Base-by-base conservation (phyloP, 2,888 invertebrate species). In the Watsonalla binaria region DNA sequence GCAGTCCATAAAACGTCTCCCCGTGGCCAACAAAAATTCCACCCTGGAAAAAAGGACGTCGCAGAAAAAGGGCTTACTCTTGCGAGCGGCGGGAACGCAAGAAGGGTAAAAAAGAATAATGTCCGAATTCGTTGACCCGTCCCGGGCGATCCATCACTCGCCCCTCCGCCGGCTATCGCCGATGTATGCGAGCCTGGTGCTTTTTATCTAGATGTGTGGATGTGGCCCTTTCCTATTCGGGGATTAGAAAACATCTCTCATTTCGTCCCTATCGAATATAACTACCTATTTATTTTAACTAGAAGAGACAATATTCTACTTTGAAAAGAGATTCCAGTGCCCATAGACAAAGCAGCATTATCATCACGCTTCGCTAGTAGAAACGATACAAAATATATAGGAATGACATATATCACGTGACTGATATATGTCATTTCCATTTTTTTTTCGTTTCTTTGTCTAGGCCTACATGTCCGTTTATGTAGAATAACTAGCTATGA, bases 101-200 rank as follows among this genome's bases (percentile, higher is more conserved):
- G 91, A 91, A 91, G 91, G 91, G 90, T 90, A 90, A 90, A 91
- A 91, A 91, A 91, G 91, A 91, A 90, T 90, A 91, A 91, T 91
- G 91, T 90, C 86, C 90, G 91, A 91, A 91, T 91, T 88, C 91
- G 91, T 91, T 91, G 91, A 91, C 91, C 91, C 91, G 90, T 91
- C 89, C 87, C 86, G 81, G 80, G 86, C 89, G 83, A 91, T 91
- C 91, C 91, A 91, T 91, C 91, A 91, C 90, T 86, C 86, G 76
- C 77, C 84, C 84, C 84, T 78, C 80, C 81, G 77, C 72, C 80
- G 79, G 81, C 85, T 82, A 84, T 86, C 86, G 84, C 74, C 84
- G 80, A 78, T 83, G 81, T 80, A 73, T 79, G 78, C 83, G 78
- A 71, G 76, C 70, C 66, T 56, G 65, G 62, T 68, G 60, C 70